A percentile compares a stretch with the other conserved stretches of the same genome.
These are phyloP conservation scores for Lasioglossum leucozonium DNA, from an alignment of 2,888 invertebrate species.

Conservation along the genomic window DNA sequence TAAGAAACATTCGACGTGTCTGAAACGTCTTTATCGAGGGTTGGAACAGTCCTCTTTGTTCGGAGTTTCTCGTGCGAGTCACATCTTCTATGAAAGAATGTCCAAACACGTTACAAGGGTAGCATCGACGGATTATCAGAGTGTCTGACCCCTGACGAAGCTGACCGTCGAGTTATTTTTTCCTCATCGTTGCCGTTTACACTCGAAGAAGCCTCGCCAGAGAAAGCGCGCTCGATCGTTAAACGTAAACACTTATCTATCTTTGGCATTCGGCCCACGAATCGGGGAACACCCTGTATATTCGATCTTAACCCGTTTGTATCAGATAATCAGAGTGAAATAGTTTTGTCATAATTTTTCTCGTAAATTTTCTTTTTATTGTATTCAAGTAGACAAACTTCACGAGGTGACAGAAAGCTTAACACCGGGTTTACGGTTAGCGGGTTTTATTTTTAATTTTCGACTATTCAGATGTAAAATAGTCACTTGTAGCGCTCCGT, in stretches of 20 bases:
- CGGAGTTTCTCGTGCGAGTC: neutral
- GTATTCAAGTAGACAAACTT: too few species aligned
- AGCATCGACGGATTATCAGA: neutral
- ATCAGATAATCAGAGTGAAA: neutral
- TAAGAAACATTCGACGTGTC: neutral
- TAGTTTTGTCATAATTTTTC: neutral
- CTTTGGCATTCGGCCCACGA: neutral
- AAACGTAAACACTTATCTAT: conserved; percentile 7
- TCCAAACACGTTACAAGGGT: neutral
- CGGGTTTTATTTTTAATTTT: too few species aligned
- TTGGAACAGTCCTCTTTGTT: neutral
- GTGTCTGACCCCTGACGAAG: neutral
- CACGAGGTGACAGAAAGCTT: neutral
- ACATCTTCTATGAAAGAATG: neutral
- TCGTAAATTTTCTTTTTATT: neutral
- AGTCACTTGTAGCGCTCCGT: neutral
- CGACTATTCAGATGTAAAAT: neutral
- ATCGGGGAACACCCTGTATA: neutral
- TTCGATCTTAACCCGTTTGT: neutral
- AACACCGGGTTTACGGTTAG: neutral
- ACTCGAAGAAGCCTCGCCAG: conserved; percentile 1
- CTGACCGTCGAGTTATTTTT: neutral
- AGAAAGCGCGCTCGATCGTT: conserved; percentile 2
- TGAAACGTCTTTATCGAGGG: neutral
- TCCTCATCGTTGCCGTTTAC: conserved; percentile 5